A percentile compares a stretch with the other conserved stretches of the same genome.
These are phyloP conservation scores for Stratiomys singularior DNA, from an alignment of 2,888 invertebrate genomes.

Conservation along the genomic window DNA sequence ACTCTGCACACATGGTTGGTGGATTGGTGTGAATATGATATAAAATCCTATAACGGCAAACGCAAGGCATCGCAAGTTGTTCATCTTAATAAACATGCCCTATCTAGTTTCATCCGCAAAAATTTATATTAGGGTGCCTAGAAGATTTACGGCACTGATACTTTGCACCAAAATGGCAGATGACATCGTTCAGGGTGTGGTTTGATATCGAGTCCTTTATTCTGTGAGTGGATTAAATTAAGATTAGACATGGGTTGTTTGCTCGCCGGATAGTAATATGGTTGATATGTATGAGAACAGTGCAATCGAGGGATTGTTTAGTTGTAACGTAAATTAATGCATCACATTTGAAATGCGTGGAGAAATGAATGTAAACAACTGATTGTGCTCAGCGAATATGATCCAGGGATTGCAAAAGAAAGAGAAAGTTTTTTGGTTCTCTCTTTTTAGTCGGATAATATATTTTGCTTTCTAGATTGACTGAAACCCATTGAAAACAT, in stretches of 20 bases:
- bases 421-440: no score
- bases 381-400: neutral
- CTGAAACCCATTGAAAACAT: no score
- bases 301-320: neutral
- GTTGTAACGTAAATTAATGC: conserved; percentile 27
- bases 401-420: no score
- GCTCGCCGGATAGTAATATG: neutral
- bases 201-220: neutral
- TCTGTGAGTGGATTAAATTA: conserved; percentile 9
- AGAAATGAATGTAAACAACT: conserved; percentile 34
- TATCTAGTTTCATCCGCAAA: neutral
- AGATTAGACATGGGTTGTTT: neutral
- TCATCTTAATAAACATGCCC: conserved; percentile 28
- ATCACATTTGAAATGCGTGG: conserved; percentile 31
- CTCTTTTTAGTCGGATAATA: no score
- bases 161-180: conserved; percentile 21
- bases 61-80: neutral
- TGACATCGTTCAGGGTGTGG: conserved; percentile 31
- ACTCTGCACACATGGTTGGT: neutral
- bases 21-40: neutral
- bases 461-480: no score
- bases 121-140: neutral
- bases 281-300: conserved; percentile 1
- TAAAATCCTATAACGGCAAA: neutral
- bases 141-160: neutral